phyloP scores from a whole-genome alignment of 2,797 vertebrate species.

The Coranthus polyacanthus region DNA sequence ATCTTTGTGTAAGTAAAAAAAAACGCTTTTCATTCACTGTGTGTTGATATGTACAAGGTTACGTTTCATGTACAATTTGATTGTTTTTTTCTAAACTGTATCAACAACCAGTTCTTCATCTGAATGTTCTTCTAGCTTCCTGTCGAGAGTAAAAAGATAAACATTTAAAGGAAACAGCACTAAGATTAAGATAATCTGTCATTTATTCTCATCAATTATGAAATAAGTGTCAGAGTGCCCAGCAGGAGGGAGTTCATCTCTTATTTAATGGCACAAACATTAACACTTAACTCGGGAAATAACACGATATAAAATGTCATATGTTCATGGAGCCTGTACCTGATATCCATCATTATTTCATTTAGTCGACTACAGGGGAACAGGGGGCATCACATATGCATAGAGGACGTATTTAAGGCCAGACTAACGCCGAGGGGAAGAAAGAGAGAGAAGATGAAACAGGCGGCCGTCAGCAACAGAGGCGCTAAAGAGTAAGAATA shows the following conservation, averaged over 20 bases:
- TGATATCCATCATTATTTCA: slow-evolving; percentile 47
- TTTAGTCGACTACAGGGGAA: slow-evolving; percentile 31
- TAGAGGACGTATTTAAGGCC: slow-evolving; percentile 39
- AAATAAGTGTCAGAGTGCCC: slow-evolving; percentile 14
- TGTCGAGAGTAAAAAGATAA: too few relatives aligned
- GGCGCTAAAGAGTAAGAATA: slow-evolving; percentile 1
- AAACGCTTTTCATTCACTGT: slow-evolving; percentile 19
- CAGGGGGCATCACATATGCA: slow-evolving; percentile 61
- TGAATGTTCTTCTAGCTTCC: too few relatives aligned
- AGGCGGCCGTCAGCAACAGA: neutral
- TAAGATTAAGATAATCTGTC: slow-evolving; percentile 18
- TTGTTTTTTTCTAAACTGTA: too few relatives aligned
- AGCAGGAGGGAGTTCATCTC: slow-evolving; percentile 19
- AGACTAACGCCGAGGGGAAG: slow-evolving; percentile 39
- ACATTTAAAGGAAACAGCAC: neutral
- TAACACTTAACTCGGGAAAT: slow-evolving; percentile 5
- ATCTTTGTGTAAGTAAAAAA: slow-evolving; percentile 13
- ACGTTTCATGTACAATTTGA: neutral
- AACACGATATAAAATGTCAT: slow-evolving; percentile 1
- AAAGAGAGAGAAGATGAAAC: slow-evolving; percentile 24
- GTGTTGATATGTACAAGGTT: slow-evolving; percentile 6
- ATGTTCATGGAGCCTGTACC: neutral
- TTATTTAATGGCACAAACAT: slow-evolving; percentile 2
- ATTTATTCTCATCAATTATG: slow-evolving; percentile 53
- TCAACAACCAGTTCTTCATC: neutral